Conservation (phyloP, 2,113 vertebrate genomes). For the Cepphus grylle region DNA sequence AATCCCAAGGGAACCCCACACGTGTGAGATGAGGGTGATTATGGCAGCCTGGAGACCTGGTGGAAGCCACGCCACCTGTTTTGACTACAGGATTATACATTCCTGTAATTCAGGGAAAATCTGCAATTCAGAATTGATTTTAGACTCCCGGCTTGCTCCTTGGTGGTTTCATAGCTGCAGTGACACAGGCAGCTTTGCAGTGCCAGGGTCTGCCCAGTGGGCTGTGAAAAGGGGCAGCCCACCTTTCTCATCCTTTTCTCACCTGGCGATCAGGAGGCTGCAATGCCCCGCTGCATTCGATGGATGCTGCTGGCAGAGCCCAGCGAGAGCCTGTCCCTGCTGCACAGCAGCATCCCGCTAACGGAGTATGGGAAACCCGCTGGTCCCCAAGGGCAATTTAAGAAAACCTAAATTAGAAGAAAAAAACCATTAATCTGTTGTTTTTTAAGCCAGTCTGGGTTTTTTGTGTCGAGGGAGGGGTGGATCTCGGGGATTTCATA, state of each 20-base stretch:
- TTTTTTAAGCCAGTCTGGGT: neutral
- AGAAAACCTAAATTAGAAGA: neutral
- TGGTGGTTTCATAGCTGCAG: neutral
- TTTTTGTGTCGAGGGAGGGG: neutral
- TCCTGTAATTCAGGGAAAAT: neutral
- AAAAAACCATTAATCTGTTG: neutral
- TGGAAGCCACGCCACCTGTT: neutral
- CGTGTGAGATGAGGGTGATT: neutral
- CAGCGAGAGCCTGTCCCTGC: neutral
- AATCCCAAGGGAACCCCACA: neutral
- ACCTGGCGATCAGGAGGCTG: neutral
- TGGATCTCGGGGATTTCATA: neutral
- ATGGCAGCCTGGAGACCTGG: neutral
- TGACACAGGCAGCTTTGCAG: neutral
- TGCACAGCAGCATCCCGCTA: neutral
- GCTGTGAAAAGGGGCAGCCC: neutral
- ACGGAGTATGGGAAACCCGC: rapidly evolving
- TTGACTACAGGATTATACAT: neutral
- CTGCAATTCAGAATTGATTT: neutral
- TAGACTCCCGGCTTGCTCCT: neutral
- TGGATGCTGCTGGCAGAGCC: neutral
- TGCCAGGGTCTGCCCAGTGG: neutral
- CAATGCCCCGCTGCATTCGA: neutral
- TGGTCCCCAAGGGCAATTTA: neutral
- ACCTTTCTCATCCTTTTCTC: neutral